A percentile compares a stretch with the other conserved stretches of the same genome.
Conservation (phyloP, 1,140 invertebrate genomes). For the Pinna nobilis region DNA sequence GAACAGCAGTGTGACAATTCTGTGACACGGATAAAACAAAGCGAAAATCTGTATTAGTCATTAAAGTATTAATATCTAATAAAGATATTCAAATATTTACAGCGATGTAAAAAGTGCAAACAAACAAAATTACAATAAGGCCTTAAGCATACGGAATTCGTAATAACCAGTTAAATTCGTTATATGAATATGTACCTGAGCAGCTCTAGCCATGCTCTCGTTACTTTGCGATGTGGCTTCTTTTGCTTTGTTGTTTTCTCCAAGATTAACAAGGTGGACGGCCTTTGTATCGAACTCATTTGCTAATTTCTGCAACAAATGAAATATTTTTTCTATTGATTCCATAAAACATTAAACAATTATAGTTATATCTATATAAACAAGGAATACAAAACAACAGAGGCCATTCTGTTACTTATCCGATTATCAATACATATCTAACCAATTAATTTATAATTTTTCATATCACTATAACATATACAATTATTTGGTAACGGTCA, state of each 20-base stretch:
- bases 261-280: constrained; percentile 56
- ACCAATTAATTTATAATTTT: background rate
- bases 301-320: constrained; percentile 47
- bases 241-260: constrained; percentile 43
- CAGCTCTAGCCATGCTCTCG: constrained; percentile 56
- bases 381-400: background rate
- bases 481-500: background rate
- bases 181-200: constrained; percentile 47
- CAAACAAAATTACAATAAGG: background rate
- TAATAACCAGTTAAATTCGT: no score
- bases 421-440: background rate
- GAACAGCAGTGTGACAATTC: constrained; percentile 59
- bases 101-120: background rate
- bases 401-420: background rate
- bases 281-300: constrained; percentile 57
- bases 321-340: background rate
- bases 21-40: constrained; percentile 14
- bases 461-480: background rate
- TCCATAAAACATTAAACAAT: background rate
- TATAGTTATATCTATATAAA: background rate
- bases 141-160: no score
- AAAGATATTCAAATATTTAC: background rate
- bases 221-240: constrained; percentile 49
- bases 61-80: background rate
- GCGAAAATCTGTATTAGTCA: background rate